These are phyloP conservation scores for Sicus ferrugineus DNA, from an alignment of 2,888 invertebrate genomes.

Conservation along the genomic window DNA sequence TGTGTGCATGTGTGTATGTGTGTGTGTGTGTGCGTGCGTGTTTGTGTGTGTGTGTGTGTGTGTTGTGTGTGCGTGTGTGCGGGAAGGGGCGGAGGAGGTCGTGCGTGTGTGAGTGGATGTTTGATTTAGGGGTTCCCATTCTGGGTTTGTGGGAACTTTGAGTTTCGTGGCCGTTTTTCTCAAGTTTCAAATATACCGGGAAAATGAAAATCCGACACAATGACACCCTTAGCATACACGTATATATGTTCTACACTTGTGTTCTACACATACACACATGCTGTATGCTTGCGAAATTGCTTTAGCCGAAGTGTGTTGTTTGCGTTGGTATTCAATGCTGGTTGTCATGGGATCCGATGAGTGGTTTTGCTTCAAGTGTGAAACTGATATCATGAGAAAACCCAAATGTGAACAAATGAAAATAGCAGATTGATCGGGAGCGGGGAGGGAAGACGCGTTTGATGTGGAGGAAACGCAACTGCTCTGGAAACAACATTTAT, in stretches of 20 bases:
- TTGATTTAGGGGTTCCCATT: too few relatives aligned
- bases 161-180: too few relatives aligned
- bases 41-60: not conserved
- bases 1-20: not conserved
- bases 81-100: too few relatives aligned
- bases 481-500: not conserved
- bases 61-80: too few relatives aligned
- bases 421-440: not conserved
- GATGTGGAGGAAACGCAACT: not conserved
- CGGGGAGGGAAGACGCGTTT: not conserved
- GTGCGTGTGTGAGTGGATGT: not conserved
- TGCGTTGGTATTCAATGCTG: conserved; percentile 8
- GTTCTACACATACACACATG: too few relatives aligned
- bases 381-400: conserved; percentile 21
- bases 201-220: too few relatives aligned
- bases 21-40: not conserved
- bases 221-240: too few relatives aligned
- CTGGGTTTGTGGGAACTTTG: too few relatives aligned
- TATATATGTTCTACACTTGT: too few relatives aligned
- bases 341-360: conserved; percentile 7
- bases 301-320: conserved; percentile 1
- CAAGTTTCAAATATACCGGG: too few relatives aligned
- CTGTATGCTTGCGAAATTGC: not conserved
- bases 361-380: conserved; percentile 19
- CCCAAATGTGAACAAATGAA: not conserved